These are phyloP conservation scores for Hermaeophaga mercurialis DNA, from an alignment of 2,888 invertebrate genomes.

Conservation along the genomic window DNA sequence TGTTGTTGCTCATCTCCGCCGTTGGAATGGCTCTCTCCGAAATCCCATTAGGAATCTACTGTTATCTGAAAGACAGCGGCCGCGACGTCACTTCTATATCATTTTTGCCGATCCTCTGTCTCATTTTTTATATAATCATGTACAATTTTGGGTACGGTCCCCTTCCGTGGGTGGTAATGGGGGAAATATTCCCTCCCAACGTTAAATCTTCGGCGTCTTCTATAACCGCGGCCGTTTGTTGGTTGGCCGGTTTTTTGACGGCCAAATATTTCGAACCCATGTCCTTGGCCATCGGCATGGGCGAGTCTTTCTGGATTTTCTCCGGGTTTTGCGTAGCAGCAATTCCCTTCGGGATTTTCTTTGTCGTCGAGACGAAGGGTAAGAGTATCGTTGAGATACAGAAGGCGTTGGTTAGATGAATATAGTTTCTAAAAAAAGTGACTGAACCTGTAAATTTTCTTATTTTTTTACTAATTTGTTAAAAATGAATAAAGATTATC, in stretches of 20 bases:
- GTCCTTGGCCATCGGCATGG: slow-evolving; percentile 38
- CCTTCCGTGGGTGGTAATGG: slow-evolving; percentile 80
- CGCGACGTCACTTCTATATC: slow-evolving; percentile 55
- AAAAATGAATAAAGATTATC: too few species aligned
- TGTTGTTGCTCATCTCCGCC: slow-evolving; percentile 73
- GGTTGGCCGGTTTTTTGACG: slow-evolving; percentile 39
- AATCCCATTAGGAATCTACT: slow-evolving; percentile 62
- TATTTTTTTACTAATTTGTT: too few species aligned
- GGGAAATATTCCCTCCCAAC: slow-evolving; percentile 79
- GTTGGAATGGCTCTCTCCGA: slow-evolving; percentile 62
- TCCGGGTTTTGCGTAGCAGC: slow-evolving; percentile 36
- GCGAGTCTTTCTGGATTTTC: slow-evolving; percentile 41
- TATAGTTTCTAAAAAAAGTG: background rate
- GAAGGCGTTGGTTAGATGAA: slow-evolving; percentile 17
- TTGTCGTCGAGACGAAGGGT: slow-evolving; percentile 45
- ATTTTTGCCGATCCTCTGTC: slow-evolving; percentile 72
- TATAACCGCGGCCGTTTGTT: slow-evolving; percentile 53
- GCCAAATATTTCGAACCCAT: slow-evolving; percentile 41
- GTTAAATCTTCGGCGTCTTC: slow-evolving; percentile 65
- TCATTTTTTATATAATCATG: slow-evolving; percentile 72
- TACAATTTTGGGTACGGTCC: slow-evolving; percentile 77
- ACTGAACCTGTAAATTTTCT: too few species aligned
- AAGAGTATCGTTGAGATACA: slow-evolving; percentile 40
- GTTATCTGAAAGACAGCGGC: slow-evolving; percentile 60
- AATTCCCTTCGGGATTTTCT: slow-evolving; percentile 35